A percentile compares a stretch with the other conserved stretches of the same genome.
These are phyloP conservation scores for Momotus momota DNA, from an alignment of 2,797 vertebrate genomes.

Conservation along the genomic window DNA sequence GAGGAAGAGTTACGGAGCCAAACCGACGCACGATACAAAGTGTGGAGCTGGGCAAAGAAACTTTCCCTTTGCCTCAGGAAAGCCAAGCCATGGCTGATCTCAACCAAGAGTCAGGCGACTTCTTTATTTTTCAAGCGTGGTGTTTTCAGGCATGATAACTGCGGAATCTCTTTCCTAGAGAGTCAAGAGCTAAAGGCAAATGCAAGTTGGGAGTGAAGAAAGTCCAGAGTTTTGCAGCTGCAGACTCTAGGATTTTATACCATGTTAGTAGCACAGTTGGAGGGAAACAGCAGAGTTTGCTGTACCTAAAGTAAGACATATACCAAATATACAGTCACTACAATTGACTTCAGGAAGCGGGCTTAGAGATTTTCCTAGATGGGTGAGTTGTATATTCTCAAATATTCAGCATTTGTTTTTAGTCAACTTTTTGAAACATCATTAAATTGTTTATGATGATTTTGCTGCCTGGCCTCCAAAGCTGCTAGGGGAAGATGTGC, in stretches of 20 bases:
- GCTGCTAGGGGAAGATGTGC: background rate
- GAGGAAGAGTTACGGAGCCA: background rate
- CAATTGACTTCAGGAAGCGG: background rate
- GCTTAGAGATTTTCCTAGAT: background rate
- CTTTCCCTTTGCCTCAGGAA: background rate
- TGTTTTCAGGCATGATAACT: background rate
- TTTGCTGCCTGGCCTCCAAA: background rate
- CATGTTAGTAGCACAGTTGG: background rate
- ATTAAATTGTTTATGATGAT: background rate
- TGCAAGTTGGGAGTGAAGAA: background rate
- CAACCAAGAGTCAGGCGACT: background rate
- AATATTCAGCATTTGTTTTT: conserved; percentile 4
- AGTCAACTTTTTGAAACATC: background rate
- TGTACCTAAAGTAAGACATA: background rate
- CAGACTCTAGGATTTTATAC: conserved; percentile 52
- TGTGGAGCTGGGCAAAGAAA: background rate
- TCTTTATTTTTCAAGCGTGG: background rate
- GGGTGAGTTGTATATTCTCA: background rate
- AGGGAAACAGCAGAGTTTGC: background rate
- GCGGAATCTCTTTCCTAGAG: background rate
- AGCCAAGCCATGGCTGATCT: background rate
- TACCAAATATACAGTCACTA: background rate
- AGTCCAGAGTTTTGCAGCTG: conserved; percentile 16
- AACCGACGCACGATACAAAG: fast-evolving
- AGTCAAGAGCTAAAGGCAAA: background rate